A percentile compares a stretch with the other conserved stretches of the same genome.
Conservation (phyloP, 2,797 vertebrate genomes). For the Netta rufina region DNA sequence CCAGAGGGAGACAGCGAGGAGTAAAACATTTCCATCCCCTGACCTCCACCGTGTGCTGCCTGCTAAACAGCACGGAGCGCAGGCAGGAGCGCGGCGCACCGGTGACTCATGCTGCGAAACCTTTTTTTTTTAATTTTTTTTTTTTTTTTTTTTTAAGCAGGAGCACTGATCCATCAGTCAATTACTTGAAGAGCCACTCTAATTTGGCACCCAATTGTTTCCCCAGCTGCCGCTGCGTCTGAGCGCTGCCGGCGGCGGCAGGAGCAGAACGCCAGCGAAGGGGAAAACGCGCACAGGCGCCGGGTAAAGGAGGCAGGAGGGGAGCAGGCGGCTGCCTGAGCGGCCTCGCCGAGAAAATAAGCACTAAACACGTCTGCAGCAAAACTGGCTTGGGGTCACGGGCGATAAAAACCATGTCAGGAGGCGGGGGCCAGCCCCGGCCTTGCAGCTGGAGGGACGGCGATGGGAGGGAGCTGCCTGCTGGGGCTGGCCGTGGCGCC, state of each 20-base stretch:
- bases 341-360: neutral
- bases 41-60: neutral
- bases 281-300: conserved; percentile 22
- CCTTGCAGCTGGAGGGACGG: neutral
- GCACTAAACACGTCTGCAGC: neutral
- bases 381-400: conserved; percentile 4
- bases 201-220: conserved; percentile 75
- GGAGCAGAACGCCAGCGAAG: conserved; percentile 64
- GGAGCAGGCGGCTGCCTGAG: neutral
- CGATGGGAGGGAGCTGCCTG: neutral
- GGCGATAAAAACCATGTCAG: neutral
- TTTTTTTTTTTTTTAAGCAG: neutral
- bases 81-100: neutral
- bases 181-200: conserved; percentile 52
- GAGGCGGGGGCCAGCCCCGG: neutral
- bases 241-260: conserved; percentile 27
- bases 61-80: conserved; percentile 12
- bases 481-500: neutral
- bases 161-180: conserved; percentile 47
- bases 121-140: neutral
- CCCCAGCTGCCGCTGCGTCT: conserved; percentile 73
- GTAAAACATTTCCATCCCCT: neutral
- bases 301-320: conserved; percentile 6
- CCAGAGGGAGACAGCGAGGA: neutral
- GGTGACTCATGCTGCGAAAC: conserved; percentile 33